A percentile compares a stretch with the other conserved stretches of the same genome.
These are phyloP conservation scores for Daubentonia madagascariensis DNA, from an alignment of 2,113 vertebrate genomes.

Conservation along the genomic window DNA sequence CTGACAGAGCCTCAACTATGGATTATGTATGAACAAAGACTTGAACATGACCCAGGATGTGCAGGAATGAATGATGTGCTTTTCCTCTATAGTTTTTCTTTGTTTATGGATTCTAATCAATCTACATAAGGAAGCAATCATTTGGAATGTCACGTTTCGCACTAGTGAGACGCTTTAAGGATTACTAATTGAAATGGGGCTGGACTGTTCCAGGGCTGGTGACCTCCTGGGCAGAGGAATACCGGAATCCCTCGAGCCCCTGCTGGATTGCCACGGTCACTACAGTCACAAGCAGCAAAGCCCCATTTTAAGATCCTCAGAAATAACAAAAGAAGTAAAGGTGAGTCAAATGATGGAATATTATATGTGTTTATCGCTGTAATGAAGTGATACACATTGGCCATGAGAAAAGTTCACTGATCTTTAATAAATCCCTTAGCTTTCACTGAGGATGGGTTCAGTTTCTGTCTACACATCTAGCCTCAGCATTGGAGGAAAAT, in stretches of 20 bases:
- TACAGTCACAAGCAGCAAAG: neutral
- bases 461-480: neutral
- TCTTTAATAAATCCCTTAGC: neutral
- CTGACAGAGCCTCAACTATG: neutral
- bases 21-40: neutral
- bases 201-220: neutral
- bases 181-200: neutral
- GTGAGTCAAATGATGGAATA: neutral
- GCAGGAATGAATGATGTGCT: neutral
- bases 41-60: neutral
- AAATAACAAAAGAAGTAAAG: constrained; percentile 1
- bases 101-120: neutral
- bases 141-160: neutral
- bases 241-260: neutral
- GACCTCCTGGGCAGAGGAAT: neutral
- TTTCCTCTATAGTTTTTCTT: neutral
- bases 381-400: neutral
- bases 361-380: neutral
- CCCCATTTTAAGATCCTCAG: neutral
- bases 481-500: neutral
- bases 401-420: neutral
- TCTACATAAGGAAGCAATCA: neutral
- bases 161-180: neutral
- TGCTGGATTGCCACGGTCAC: neutral
- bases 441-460: neutral